phyloP scores from a whole-genome alignment of 2,113 vertebrate species.

The Calypte anna region DNA sequence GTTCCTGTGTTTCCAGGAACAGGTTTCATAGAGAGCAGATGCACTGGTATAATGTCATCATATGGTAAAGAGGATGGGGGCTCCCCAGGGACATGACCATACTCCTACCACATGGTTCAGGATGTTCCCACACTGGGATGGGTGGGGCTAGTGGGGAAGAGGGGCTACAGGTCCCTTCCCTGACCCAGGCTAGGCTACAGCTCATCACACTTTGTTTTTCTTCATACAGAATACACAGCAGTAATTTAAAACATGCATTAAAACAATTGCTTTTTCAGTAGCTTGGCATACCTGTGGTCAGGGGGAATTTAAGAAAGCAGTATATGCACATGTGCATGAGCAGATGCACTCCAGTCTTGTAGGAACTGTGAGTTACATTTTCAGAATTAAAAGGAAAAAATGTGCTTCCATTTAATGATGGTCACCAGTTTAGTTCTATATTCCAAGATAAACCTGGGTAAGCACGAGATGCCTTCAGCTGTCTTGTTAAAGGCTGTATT shows the following conservation, averaged over 20 bases:
- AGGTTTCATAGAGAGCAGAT: not conserved
- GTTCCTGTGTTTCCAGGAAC: not conserved
- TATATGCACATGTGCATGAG: not conserved
- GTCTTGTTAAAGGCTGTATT: not conserved
- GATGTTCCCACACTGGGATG: not conserved
- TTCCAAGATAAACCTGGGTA: not conserved
- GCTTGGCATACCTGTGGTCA: not conserved
- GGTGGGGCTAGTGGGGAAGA: not conserved
- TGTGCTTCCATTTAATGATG: not conserved
- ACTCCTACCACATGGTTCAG: not conserved
- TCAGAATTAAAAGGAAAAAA: conserved; percentile 12
- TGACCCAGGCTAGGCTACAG: not conserved
- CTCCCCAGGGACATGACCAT: not conserved
- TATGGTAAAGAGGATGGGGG: not conserved
- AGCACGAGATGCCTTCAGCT: not conserved
- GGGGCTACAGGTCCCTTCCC: not conserved
- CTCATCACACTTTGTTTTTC: not conserved
- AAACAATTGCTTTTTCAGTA: not conserved
- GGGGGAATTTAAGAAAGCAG: not conserved
- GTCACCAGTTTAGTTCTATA: not conserved
- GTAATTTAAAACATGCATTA: not conserved
- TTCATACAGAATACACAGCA: not conserved
- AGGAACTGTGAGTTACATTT: not conserved
- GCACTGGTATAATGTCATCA: not conserved
- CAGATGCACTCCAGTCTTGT: not conserved